These are phyloP conservation scores for Paedocypris micromegethes DNA, from an alignment of 2,797 vertebrate genomes.

Conservation along the genomic window DNA sequence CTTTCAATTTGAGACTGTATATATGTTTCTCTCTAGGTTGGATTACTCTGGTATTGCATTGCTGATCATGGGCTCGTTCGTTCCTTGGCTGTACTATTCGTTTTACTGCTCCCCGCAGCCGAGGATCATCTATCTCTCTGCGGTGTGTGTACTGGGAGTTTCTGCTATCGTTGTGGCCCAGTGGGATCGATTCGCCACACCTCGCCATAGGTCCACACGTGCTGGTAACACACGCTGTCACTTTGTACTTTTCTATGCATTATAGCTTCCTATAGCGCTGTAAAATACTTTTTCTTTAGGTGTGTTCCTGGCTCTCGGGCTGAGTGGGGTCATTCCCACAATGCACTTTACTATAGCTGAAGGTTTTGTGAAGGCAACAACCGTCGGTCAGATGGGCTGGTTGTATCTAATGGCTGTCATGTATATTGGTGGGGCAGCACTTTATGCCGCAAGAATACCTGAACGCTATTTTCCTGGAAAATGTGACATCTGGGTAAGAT, in stretches of 20 bases:
- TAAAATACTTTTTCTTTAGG: conserved; percentile 61
- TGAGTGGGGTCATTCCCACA: conserved; percentile 94
- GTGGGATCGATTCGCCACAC: conserved; percentile 95
- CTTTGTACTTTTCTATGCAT: not conserved
- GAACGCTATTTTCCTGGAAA: conserved; percentile 97
- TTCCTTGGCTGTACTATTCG: conserved; percentile 98
- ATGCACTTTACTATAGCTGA: conserved; percentile 98
- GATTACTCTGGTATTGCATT: conserved; percentile 98
- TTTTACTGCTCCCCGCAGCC: conserved; percentile 99
- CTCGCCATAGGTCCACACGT: conserved; percentile 90
- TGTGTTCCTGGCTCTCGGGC: conserved; percentile 92
- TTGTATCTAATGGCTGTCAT: conserved; percentile 98
- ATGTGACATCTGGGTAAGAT: conserved; percentile 95
- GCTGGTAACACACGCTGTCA: conserved; percentile 71
- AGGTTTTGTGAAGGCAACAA: conserved; percentile 97
- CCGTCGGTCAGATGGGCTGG: conserved; percentile 98
- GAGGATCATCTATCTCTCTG: conserved; percentile 97
- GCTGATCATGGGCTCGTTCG: conserved; percentile 98
- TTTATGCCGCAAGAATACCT: conserved; percentile 94
- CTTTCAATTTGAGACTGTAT: not conserved
- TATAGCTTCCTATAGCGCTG: not conserved
- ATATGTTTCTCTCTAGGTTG: conserved; percentile 67
- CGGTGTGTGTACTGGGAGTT: conserved; percentile 92
- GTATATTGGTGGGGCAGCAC: conserved; percentile 93
- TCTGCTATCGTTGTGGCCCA: conserved; percentile 95